These are phyloP conservation scores for Temnothorax ravouxi DNA, from an alignment of 2,888 invertebrate species.

Conservation along the genomic window DNA sequence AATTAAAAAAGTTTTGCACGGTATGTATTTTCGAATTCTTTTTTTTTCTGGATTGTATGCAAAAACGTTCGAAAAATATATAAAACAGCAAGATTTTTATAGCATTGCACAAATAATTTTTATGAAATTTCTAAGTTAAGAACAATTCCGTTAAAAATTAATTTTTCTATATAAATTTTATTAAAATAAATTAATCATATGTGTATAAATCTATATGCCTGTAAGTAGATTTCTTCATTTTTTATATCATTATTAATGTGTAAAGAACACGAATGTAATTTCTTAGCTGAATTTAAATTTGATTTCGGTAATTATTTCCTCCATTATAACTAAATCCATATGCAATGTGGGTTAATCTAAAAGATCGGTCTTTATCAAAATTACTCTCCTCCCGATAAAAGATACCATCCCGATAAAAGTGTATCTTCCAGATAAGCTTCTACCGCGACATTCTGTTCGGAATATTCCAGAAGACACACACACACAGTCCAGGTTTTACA, in stretches of 20 bases:
- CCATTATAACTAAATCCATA: slow-evolving; percentile 4
- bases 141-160: not conserved
- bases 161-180: not conserved
- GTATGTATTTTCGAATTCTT: not conserved
- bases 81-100: not conserved
- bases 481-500: slow-evolving; percentile 59
- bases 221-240: not conserved
- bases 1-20: not conserved
- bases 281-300: not conserved
- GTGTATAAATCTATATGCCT: too few relatives aligned
- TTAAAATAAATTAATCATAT: slow-evolving; percentile 8
- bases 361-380: slow-evolving; percentile 30
- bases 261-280: not conserved
- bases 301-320: not conserved
- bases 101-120: not conserved
- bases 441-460: slow-evolving; percentile 55
- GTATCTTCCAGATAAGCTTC: slow-evolving; percentile 57
- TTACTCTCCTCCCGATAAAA: slow-evolving; percentile 45
- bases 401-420: slow-evolving; percentile 64
- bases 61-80: not conserved
- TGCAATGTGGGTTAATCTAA: slow-evolving; percentile 16
- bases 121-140: not conserved
- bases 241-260: slow-evolving; percentile 2
- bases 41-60: not conserved
- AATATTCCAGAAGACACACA: slow-evolving; percentile 72